Base-by-base conservation (phyloP, 30 jellyfish, hydroid and myxozoan species). In the Aurelia coerulea region DNA sequence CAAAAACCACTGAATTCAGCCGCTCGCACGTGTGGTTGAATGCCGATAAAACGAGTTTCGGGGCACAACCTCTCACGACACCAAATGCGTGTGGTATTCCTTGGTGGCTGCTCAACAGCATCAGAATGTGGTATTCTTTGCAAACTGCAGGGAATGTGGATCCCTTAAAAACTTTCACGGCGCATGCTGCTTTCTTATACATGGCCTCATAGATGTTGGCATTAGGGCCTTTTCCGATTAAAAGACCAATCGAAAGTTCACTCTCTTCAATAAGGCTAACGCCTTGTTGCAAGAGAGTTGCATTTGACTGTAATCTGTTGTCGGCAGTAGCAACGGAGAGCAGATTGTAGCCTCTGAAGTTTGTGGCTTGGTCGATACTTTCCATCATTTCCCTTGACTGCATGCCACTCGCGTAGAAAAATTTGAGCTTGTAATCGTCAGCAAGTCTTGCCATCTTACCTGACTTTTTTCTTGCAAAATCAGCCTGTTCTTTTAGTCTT, bases 31-130 rank as follows among this genome's bases (percentile, higher is more conserved):
- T 46, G 65, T 34, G 18, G 16, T 39, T 33, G 65, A 31, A 46
- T 15, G 81, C 5, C 4, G 81, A 31, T 9, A 71, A 62, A 10
- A 71, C 65, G 5, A 71, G 42, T 49, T 73, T 73, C 50, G 84
- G 84, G 69, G 42, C 70, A 41, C 3, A 13, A 9, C 69, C 84
- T 10, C 37, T 73, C 39, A 73, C 73, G 31, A 73, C 69, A 39
- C 84, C 84, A 32, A 9, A 73, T 4, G 84, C 84, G 56, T 73
- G 84, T 39, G 84, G 84, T 1, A 73, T 68, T 10, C 70, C 37
- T 16, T 12, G 68, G 65, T 73, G 84, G 42, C 84, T 73, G 53
- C 84, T 73, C 6, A 73, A 49, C 2, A 73, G 33, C 84, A 73
- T 73, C 13, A 73, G 41, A 50, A 73, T 73, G 18, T 73, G 84